phyloP scores from a whole-genome alignment of 2,113 vertebrate species.

The Labeo catla region DNA sequence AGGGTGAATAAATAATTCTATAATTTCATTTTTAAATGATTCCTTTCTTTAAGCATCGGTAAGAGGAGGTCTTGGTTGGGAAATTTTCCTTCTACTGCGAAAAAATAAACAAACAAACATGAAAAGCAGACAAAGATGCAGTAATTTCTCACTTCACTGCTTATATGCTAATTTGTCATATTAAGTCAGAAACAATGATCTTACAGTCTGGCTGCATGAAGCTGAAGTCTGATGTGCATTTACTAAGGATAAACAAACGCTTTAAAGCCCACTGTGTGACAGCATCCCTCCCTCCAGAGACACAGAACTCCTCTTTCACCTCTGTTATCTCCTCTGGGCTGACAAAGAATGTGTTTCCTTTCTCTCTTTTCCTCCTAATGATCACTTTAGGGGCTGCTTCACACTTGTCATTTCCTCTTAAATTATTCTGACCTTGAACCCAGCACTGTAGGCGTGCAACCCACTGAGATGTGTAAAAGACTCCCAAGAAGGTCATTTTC shows the following conservation, averaged over 20 bases:
- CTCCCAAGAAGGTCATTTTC: background rate
- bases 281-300: constrained; percentile 23
- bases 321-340: background rate
- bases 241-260: constrained; percentile 19
- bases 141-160: constrained; percentile 1
- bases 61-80: background rate
- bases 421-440: constrained; percentile 43
- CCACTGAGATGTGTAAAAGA: constrained; percentile 12
- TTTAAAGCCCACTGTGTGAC: constrained; percentile 15
- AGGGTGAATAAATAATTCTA: too few species aligned
- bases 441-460: constrained; percentile 1
- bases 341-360: constrained; percentile 20
- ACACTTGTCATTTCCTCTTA: constrained; percentile 24
- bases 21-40: background rate
- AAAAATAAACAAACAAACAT: background rate
- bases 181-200: constrained; percentile 18
- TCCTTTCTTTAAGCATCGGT: background rate
- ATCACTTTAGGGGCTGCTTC: constrained; percentile 31
- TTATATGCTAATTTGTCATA: constrained; percentile 16
- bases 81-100: background rate
- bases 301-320: background rate
- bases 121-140: background rate
- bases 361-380: constrained; percentile 5
- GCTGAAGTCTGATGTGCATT: constrained; percentile 3
- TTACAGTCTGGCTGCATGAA: constrained; percentile 1